Evolutionary conservation across 64 coral and sea anemone species (phyloP).

Genomic region (Orbicella faveolata): DNA sequence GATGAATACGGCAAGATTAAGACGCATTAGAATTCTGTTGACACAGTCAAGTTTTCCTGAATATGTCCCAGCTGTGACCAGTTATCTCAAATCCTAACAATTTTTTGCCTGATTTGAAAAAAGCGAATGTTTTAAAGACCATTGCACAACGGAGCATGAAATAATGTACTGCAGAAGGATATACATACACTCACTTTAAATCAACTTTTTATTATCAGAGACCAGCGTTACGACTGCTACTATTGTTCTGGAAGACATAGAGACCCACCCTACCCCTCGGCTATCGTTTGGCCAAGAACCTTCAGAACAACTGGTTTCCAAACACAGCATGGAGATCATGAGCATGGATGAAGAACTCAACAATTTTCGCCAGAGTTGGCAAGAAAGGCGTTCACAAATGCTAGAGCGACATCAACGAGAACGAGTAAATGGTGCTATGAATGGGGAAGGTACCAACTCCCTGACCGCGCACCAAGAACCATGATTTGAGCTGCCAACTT

Average conservation of each 20-base stretch:
- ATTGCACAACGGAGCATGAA: too few species aligned
- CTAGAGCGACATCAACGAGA: slow-evolving; percentile 25
- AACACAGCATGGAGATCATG: slow-evolving; percentile 63
- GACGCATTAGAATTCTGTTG: too few species aligned
- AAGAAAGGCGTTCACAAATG: slow-evolving; percentile 13
- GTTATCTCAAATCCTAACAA: too few species aligned
- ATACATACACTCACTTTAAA: neutral
- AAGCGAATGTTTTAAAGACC: too few species aligned
- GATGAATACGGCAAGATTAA: too few species aligned
- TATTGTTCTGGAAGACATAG: neutral
- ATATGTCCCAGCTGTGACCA: too few species aligned
- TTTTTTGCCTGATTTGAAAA: too few species aligned
- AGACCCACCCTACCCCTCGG: slow-evolving; percentile 9
- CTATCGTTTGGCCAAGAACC: slow-evolving; percentile 27
- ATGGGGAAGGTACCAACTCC: neutral
- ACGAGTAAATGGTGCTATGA: neutral
- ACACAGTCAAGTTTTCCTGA: too few species aligned
- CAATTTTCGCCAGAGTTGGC: slow-evolving; percentile 33
- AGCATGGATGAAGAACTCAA: slow-evolving; percentile 51
- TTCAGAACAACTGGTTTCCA: slow-evolving; percentile 43
- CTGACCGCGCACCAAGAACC: neutral
- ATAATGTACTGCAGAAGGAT: neutral
- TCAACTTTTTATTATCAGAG: neutral
- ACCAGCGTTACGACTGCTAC: neutral
- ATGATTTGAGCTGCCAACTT: neutral